Evolutionary conservation across 2,113 vertebrate genomes (phyloP).

Genomic region (Clarias batrachus): DNA sequence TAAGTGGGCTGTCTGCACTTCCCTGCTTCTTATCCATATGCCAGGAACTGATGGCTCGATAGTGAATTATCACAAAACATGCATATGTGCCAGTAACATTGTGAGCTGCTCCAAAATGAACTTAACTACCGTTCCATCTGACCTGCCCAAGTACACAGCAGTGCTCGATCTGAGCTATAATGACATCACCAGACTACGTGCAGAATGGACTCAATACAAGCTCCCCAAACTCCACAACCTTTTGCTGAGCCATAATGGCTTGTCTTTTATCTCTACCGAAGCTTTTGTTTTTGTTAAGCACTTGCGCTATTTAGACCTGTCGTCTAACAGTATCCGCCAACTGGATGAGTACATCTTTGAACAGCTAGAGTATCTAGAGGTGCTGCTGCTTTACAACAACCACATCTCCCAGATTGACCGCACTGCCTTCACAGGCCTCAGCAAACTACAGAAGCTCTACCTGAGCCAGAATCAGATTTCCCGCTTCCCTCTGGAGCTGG

Average conservation of each 20-base stretch:
- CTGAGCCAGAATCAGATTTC: slow-evolving; percentile 89
- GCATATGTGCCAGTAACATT: slow-evolving; percentile 94
- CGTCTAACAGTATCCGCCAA: slow-evolving; percentile 80
- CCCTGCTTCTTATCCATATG: slow-evolving; percentile 58
- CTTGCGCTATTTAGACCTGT: slow-evolving; percentile 89
- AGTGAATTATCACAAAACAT: slow-evolving; percentile 80
- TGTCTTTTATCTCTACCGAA: slow-evolving; percentile 87
- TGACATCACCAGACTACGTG: slow-evolving; percentile 75
- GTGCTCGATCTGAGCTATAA: slow-evolving; percentile 94
- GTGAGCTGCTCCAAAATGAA: slow-evolving; percentile 92
- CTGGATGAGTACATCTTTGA: slow-evolving; percentile 91
- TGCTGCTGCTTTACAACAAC: slow-evolving; percentile 94
- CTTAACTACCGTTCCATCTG: slow-evolving; percentile 72
- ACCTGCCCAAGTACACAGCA: slow-evolving; percentile 80
- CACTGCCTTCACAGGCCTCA: slow-evolving; percentile 80
- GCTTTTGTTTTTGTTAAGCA: slow-evolving; percentile 83
- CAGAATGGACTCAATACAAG: slow-evolving; percentile 80
- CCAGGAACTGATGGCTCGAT: slow-evolving; percentile 57
- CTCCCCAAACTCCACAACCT: slow-evolving; percentile 84
- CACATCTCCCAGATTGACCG: slow-evolving; percentile 84
- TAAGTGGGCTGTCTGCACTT: slow-evolving; percentile 55
- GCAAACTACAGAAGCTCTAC: slow-evolving; percentile 89
- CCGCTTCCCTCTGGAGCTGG: slow-evolving; percentile 88
- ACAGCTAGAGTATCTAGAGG: slow-evolving; percentile 81
- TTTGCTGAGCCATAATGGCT: slow-evolving; percentile 87